phyloP scores from a whole-genome alignment of 2,797 vertebrate species.

The Sebastiscus albofasciatus region DNA sequence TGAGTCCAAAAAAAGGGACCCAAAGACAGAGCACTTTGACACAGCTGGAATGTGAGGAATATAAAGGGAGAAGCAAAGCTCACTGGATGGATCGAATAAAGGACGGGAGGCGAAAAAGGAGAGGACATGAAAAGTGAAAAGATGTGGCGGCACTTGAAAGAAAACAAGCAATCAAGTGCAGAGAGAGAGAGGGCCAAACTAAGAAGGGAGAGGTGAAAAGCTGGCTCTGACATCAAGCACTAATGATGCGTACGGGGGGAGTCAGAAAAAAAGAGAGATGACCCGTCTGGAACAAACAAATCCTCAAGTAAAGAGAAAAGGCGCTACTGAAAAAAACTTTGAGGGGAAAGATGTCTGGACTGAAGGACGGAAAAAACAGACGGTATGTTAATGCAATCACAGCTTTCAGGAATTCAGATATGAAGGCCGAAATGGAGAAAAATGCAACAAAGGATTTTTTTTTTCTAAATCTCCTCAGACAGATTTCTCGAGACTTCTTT shows the following conservation, averaged over 20 bases:
- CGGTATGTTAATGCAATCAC: conserved; percentile 71
- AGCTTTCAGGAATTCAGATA: conserved; percentile 55
- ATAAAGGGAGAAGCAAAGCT: conserved; percentile 41
- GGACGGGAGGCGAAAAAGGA: neutral
- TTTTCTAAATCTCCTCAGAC: conserved; percentile 19
- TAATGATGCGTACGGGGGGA: conserved; percentile 49
- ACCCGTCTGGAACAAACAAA: conserved; percentile 55
- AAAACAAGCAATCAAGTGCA: conserved; percentile 62
- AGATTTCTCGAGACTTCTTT: conserved; percentile 43
- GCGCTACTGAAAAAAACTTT: conserved; percentile 38
- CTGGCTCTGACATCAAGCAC: conserved; percentile 45
- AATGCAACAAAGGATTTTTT: conserved; percentile 51
- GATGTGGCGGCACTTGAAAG: conserved; percentile 44
- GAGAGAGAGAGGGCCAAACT: conserved; percentile 19
- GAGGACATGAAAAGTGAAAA: conserved; percentile 46
- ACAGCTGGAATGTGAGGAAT: conserved; percentile 54
- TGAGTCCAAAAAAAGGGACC: conserved; percentile 28
- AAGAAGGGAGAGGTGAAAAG: conserved; percentile 52
- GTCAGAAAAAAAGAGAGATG: conserved; percentile 22
- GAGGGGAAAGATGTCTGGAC: conserved; percentile 44
- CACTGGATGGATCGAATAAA: conserved; percentile 7
- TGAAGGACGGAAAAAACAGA: neutral
- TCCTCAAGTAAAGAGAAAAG: conserved; percentile 39
- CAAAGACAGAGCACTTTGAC: conserved; percentile 53
- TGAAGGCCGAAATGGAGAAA: conserved; percentile 20